phyloP scores from a whole-genome alignment of 2,113 vertebrate species.

The Eretmochelys imbricata region DNA sequence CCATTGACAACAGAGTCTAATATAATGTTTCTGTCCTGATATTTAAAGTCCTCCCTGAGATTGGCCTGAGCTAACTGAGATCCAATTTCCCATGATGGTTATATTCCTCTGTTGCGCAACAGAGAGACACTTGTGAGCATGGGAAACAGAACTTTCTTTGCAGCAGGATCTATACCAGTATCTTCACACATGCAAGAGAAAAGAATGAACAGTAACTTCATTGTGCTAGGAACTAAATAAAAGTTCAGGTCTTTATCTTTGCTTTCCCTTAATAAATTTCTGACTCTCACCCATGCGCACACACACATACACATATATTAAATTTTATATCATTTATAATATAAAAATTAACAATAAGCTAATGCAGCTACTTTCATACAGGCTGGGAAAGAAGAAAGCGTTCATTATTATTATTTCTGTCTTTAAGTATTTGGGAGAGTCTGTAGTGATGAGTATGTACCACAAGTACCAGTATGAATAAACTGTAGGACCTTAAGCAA shows the following conservation, averaged over 20 bases:
- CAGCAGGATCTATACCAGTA: slow-evolving; percentile 5
- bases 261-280: neutral
- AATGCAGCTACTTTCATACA: neutral
- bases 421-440: neutral
- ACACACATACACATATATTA: neutral
- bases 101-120: neutral
- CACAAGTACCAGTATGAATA: neutral
- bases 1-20: slow-evolving; percentile 42
- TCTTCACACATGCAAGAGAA: slow-evolving; percentile 34
- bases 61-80: slow-evolving; percentile 9
- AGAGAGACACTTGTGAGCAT: slow-evolving; percentile 28
- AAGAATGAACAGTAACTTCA: slow-evolving; percentile 14
- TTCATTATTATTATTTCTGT: neutral
- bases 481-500: neutral
- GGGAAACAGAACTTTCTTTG: slow-evolving; percentile 65
- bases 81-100: slow-evolving; percentile 5
- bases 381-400: neutral
- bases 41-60: slow-evolving; percentile 42
- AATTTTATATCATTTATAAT: too few relatives aligned
- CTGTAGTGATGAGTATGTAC: neutral
- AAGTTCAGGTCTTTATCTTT: neutral
- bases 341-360: neutral
- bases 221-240: neutral
- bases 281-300: neutral
- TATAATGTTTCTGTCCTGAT: slow-evolving; percentile 53